Percentiles rank a stretch among this genome's conserved stretches.
These are phyloP conservation scores for Columba guinea DNA, from an alignment of 2,797 vertebrate genomes.

Conservation along the genomic window DNA sequence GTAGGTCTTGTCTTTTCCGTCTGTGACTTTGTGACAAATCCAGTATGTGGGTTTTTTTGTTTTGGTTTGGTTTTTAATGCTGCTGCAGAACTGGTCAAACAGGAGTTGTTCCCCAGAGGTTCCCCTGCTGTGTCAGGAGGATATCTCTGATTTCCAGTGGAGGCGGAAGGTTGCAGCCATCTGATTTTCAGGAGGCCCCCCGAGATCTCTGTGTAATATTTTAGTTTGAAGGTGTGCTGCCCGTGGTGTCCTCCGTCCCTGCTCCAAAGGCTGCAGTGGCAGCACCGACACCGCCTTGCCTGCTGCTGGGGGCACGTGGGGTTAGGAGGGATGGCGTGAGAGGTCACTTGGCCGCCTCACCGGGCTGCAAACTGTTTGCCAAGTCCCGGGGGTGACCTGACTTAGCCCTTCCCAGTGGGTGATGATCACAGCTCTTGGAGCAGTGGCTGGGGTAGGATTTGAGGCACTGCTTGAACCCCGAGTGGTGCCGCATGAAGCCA, in stretches of 20 bases:
- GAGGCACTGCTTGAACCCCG: not conserved
- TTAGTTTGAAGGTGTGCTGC: not conserved
- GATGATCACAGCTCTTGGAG: not conserved
- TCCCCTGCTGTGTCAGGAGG: not conserved
- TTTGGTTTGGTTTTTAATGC: constrained; percentile 1
- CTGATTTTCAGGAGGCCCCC: not conserved
- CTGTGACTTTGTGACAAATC: not conserved
- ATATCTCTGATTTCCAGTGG: not conserved
- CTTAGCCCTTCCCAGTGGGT: not conserved
- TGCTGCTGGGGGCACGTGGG: not conserved
- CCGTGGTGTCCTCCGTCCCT: fast-evolving
- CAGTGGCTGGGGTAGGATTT: not conserved
- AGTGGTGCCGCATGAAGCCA: fast-evolving
- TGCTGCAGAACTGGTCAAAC: constrained; percentile 47
- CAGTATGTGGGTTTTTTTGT: not conserved
- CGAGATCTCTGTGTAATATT: not conserved
- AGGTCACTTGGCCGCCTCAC: not conserved
- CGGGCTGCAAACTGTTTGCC: not conserved
- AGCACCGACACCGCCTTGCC: fast-evolving
- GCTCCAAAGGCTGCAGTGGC: not conserved
- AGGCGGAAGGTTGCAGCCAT: not conserved
- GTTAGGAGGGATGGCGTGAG: not conserved
- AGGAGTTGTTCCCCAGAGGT: not conserved
- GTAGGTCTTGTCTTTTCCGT: not conserved
- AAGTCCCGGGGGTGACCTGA: not conserved